A percentile compares a stretch with the other conserved stretches of the same genome.
These are phyloP conservation scores for Uropetala carovei DNA, from an alignment of 2,888 invertebrate species.

Conservation along the genomic window DNA sequence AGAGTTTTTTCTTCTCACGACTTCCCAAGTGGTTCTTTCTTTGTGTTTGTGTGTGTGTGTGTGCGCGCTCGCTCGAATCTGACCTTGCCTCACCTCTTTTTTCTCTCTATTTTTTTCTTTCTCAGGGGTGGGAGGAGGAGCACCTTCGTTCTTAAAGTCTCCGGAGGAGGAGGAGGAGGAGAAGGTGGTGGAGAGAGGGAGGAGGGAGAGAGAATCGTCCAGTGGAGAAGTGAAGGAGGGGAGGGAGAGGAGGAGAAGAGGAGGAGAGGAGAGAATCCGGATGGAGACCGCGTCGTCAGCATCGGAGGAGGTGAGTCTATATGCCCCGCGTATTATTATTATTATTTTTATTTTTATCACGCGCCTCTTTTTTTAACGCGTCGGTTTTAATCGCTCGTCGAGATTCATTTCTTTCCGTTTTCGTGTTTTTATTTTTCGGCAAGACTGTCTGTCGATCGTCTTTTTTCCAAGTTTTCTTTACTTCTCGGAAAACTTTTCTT, in stretches of 20 bases:
- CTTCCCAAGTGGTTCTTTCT: conserved; percentile 53
- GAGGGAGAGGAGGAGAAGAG: background rate
- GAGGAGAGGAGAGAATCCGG: conserved; percentile 15
- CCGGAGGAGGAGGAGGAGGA: background rate
- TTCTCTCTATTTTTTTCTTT: background rate
- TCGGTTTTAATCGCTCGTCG: background rate
- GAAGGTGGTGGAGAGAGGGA: background rate
- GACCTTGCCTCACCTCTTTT: conserved; percentile 59
- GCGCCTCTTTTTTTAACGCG: background rate
- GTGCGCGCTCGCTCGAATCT: conserved; percentile 53
- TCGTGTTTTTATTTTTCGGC: too few species aligned
- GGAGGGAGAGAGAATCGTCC: background rate
- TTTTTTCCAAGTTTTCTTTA: too few species aligned
- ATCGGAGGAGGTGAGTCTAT: conserved; percentile 57
- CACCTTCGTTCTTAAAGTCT: background rate
- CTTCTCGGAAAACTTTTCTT: too few species aligned
- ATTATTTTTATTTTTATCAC: conserved; percentile 8
- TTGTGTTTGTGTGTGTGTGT: conserved; percentile 11
- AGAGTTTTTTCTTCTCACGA: conserved; percentile 54
- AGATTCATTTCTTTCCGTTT: background rate
- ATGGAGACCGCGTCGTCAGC: conserved; percentile 55
- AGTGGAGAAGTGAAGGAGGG: too few species aligned
- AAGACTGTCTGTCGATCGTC: too few species aligned
- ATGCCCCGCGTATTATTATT: conserved; percentile 8
- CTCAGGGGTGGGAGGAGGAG: conserved; percentile 37